Evolutionary conservation across 2,113 vertebrate genomes (phyloP).

Genomic region (Psittacus erithacus): DNA sequence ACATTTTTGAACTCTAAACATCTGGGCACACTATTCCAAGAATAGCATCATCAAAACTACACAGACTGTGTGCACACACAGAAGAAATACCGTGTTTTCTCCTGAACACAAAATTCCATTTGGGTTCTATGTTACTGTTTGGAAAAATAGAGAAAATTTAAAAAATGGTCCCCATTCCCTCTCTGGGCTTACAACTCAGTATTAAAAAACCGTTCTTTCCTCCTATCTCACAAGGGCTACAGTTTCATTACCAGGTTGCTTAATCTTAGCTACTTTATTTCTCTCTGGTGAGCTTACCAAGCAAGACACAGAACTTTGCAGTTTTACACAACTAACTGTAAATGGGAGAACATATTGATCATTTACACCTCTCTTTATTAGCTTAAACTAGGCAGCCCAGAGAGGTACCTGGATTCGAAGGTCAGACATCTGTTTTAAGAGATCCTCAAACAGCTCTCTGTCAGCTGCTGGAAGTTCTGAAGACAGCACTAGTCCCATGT

Average conservation of each 20-base stretch:
- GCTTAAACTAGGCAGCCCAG: not conserved
- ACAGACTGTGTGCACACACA: not conserved
- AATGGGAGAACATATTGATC: not conserved
- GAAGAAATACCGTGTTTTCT: not conserved
- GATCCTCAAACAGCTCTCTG: conserved; percentile 87
- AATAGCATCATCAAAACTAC: not conserved
- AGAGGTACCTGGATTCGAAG: conserved; percentile 89
- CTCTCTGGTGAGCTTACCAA: not conserved
- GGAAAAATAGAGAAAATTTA: not conserved
- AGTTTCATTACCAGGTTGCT: not conserved
- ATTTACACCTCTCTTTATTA: not conserved
- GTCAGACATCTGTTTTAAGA: conserved; percentile 92
- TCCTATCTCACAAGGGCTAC: not conserved
- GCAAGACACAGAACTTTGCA: not conserved
- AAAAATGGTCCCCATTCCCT: not conserved
- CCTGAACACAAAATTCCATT: not conserved
- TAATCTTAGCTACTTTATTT: not conserved
- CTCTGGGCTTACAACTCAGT: not conserved
- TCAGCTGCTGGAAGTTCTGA: conserved; percentile 87
- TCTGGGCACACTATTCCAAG: not conserved
- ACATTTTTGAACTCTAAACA: not conserved
- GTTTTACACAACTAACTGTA: not conserved
- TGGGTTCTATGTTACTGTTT: not conserved
- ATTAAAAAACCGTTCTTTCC: not conserved
- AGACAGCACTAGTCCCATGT: conserved; percentile 93